phyloP scores from a whole-genome alignment of 2,113 vertebrate genomes.

The Etia nguti region DNA sequence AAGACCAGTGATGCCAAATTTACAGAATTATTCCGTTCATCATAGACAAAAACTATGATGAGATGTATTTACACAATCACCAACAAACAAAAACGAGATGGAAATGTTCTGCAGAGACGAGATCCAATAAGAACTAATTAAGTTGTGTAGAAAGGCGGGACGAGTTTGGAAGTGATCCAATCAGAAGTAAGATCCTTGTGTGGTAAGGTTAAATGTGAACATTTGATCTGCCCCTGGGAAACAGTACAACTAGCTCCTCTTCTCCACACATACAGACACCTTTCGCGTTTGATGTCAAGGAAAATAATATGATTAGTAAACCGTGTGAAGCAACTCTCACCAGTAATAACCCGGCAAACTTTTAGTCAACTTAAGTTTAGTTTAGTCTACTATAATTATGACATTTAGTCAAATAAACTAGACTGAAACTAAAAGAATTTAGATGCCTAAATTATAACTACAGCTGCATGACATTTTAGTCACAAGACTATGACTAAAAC shows the following conservation, averaged over 20 bases:
- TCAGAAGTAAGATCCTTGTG: not conserved
- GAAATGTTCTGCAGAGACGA: not conserved
- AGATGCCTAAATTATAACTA: not conserved
- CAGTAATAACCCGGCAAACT: not conserved
- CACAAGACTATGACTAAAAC: not conserved
- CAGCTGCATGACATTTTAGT: not conserved
- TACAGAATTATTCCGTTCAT: not conserved
- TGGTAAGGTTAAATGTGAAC: not conserved
- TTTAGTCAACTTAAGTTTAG: not conserved
- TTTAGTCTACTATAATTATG: not conserved
- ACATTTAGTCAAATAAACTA: not conserved
- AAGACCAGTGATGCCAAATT: not conserved
- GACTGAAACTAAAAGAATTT: not conserved
- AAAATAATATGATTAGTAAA: not conserved
- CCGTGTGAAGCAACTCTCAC: not conserved
- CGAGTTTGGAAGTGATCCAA: not conserved
- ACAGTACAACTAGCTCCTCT: not conserved
- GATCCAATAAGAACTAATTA: not conserved
- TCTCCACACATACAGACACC: not conserved
- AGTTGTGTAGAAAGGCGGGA: not conserved
- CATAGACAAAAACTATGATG: not conserved
- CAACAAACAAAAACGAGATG: not conserved
- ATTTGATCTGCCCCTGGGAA: not conserved
- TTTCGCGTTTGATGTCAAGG: not conserved
- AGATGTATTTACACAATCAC: not conserved